Evolutionary conservation across 2,113 vertebrate genomes (phyloP).

Genomic region (Serranochromis macrocephalus): DNA sequence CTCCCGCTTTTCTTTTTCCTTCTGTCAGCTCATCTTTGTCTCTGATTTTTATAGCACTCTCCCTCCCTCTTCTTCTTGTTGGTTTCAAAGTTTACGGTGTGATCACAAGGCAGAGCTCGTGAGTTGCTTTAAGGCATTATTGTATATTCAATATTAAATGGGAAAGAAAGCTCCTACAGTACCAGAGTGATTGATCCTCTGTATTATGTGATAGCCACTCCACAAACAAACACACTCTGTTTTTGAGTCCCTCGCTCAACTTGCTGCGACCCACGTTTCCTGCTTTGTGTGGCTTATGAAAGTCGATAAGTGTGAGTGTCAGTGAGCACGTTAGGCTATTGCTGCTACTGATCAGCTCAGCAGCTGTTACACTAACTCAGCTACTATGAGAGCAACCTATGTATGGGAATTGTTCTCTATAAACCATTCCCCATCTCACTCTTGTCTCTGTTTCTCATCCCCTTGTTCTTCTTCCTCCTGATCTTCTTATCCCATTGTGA

Average conservation of each 20-base stretch:
- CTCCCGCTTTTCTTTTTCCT: conserved; percentile 1
- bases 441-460: not conserved
- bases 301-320: not conserved
- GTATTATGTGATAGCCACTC: not conserved
- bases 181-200: not conserved
- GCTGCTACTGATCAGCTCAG: not conserved
- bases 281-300: not conserved
- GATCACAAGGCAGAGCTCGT: not conserved
- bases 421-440: not conserved
- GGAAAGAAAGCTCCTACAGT: not conserved
- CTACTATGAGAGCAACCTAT: conserved; percentile 28
- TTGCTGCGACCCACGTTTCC: not conserved
- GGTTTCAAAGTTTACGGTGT: conserved; percentile 15
- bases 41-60: conserved; percentile 1
- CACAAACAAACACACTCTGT: not conserved
- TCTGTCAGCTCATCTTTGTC: conserved; percentile 34
- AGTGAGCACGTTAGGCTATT: not conserved
- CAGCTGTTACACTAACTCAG: conserved; percentile 41
- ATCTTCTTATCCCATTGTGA: conserved; percentile 11
- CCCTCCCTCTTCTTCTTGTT: not conserved
- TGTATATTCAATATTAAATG: conserved; percentile 10
- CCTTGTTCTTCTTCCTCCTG: not conserved
- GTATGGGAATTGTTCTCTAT: not conserved
- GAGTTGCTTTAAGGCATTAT: conserved; percentile 24
- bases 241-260: not conserved